Conservation (phyloP, 2,888 invertebrate species). For the Pristionchus exspectatus region DNA sequence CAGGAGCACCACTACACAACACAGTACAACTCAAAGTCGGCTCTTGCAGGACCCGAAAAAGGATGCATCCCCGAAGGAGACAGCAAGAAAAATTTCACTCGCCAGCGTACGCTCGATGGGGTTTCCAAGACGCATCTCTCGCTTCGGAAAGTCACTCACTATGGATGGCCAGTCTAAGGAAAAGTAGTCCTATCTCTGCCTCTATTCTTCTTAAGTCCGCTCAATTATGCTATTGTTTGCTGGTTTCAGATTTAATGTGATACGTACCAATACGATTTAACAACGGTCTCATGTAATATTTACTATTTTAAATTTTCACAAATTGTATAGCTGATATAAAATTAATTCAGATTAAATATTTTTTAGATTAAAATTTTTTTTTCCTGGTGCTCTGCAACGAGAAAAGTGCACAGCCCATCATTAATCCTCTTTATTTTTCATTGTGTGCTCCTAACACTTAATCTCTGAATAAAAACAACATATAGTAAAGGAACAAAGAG, state of each 20-base stretch:
- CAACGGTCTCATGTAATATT: too few species aligned
- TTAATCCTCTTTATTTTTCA: conserved; percentile 14
- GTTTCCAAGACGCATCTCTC: conserved; percentile 72
- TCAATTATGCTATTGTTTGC: too few species aligned
- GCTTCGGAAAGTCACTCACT: conserved; percentile 77
- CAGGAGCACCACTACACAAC: conserved; percentile 6
- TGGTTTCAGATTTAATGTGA: too few species aligned
- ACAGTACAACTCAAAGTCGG: conserved; percentile 40
- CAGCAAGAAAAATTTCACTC: conserved; percentile 75
- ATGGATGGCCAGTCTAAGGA: conserved; percentile 70
- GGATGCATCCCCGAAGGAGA: conserved; percentile 52
- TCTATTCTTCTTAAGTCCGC: not conserved
- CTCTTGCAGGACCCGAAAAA: conserved; percentile 39
- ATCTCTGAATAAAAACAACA: not conserved
- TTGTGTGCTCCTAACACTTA: conserved; percentile 3
- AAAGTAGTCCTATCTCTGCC: not conserved
- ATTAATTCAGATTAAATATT: too few species aligned
- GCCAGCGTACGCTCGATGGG: conserved; percentile 76
- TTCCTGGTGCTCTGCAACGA: too few species aligned
- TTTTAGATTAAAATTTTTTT: too few species aligned
- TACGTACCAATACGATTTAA: too few species aligned
- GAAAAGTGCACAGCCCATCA: not conserved
- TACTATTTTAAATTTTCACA: too few species aligned
- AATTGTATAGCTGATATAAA: too few species aligned
- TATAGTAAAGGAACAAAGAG: not conserved